A percentile compares a stretch with the other conserved stretches of the same genome.
These are phyloP conservation scores for Aurelia aurita DNA, from an alignment of 30 jellyfish, hydroid and myxozoan species.

Conservation along the genomic window DNA sequence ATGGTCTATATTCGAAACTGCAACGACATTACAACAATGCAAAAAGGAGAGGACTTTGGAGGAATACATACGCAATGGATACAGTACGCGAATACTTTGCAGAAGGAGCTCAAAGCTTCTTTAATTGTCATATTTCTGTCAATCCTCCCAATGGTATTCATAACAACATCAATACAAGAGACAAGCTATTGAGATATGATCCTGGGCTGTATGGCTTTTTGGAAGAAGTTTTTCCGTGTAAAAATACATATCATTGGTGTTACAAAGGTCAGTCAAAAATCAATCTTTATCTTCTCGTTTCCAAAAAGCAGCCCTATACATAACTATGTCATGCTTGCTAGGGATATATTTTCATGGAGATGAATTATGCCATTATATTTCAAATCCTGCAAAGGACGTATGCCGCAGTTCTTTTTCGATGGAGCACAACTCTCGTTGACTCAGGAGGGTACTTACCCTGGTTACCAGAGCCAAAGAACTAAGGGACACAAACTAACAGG, in stretches of 20 bases:
- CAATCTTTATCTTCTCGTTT: neutral
- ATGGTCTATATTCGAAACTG: slow-evolving; percentile 41
- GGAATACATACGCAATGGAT: slow-evolving; percentile 66
- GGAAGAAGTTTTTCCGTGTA: slow-evolving; percentile 73
- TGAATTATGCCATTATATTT: too few species aligned
- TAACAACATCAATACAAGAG: slow-evolving; percentile 45
- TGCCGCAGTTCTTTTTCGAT: too few species aligned
- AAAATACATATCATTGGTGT: slow-evolving; percentile 60
- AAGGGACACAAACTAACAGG: too few species aligned
- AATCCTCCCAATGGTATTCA: slow-evolving; percentile 74
- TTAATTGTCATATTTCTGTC: slow-evolving; percentile 57
- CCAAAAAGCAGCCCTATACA: too few species aligned
- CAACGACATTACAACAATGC: slow-evolving; percentile 59
- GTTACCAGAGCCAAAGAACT: too few species aligned
- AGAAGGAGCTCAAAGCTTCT: slow-evolving; percentile 80
- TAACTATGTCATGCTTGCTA: too few species aligned
- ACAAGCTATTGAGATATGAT: slow-evolving; percentile 48
- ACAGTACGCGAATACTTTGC: slow-evolving; percentile 77
- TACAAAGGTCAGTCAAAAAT: neutral
- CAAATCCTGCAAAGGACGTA: too few species aligned
- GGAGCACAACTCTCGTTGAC: too few species aligned
- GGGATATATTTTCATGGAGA: too few species aligned
- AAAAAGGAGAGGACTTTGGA: slow-evolving; percentile 55
- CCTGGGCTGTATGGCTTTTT: slow-evolving; percentile 58
- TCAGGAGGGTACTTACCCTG: too few species aligned